Base-by-base conservation (phyloP, 1,140 invertebrate genomes). In the Orchesella cincta region DNA sequence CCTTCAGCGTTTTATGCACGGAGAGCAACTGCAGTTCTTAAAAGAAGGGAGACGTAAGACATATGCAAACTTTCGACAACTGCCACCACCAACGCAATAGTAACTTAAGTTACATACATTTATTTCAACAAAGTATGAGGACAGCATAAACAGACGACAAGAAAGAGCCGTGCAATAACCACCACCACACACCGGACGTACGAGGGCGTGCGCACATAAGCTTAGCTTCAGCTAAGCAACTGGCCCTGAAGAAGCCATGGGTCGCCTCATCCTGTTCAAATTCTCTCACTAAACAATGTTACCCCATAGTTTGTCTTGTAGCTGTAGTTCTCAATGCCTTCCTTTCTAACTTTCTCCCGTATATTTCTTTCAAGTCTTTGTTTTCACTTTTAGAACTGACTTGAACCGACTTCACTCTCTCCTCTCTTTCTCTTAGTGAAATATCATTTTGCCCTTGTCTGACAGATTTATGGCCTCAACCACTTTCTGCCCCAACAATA, bases 391-490 rank as follows among this genome's bases (percentile, higher is more conserved):
- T 57, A 12, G 12, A 57, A 3, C 8, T 57, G 23, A 57, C 52
- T 3, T 14, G 52, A 57, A 5, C 23, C 52, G 23, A 57, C 14
- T 57, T 26, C 52, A 18, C 52, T 3, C 39, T 46, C n/a, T 26
- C 54, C 54, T 57, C 26, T 67, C 20, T 33, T 31, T 33, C 62
- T 67, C 14, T 67, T 31, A 33, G 62, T 67, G 31, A 67, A 67
- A 67, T 29, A 67, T 67, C 62, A 67, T 29, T 67, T 67, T 67
- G 2, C 62, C 62, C 39, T 67, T 29, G 12, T 26, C 28, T 67
- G 62, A 67, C 62, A 67, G 26, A 33, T 67, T 67, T 67, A 67
- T 67, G 31, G 62, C 3, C 8, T 29, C 26, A 67, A 33, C 28
- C 29, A 33, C 62, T 46, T 57, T 5, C 54, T n/a, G 54, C 23